Evolutionary conservation across 1,140 invertebrate species (phyloP).

Genomic region (Drosophila suzukii): DNA sequence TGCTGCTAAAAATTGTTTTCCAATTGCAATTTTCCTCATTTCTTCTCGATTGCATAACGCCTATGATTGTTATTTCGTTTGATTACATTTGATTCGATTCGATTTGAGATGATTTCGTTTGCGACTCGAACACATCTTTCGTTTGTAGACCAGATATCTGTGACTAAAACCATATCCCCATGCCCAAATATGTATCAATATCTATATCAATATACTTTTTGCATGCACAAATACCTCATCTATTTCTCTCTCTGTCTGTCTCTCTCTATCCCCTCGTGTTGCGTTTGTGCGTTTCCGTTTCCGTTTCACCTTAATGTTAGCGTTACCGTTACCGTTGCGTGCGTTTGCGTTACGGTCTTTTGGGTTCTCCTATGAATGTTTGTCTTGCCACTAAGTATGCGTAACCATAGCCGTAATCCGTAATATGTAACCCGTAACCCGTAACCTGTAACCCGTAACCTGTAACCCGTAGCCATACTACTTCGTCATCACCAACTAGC

Average conservation of each 20-base stretch:
- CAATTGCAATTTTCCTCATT: slow-evolving; percentile 53
- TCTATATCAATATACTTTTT: not conserved
- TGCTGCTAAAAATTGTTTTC: slow-evolving; percentile 47
- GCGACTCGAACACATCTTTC: slow-evolving; percentile 11
- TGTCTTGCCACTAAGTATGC: slow-evolving; percentile 41
- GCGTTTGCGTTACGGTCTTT: slow-evolving; percentile 44
- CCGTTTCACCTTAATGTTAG: slow-evolving; percentile 37
- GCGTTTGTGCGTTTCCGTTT: slow-evolving; percentile 22
- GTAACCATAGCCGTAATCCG: slow-evolving; percentile 31
- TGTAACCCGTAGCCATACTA: slow-evolving; percentile 20
- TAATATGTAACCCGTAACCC: slow-evolving; percentile 31
- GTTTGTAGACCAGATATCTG: slow-evolving; percentile 8
- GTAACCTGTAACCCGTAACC: slow-evolving; percentile 21
- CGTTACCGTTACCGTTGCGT: slow-evolving; percentile 36
- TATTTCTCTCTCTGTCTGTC: slow-evolving; percentile 13
- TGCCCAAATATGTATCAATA: not conserved
- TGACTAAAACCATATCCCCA: not conserved
- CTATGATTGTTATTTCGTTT: slow-evolving; percentile 47
- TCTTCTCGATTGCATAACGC: slow-evolving; percentile 46
- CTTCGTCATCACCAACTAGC: slow-evolving; percentile 38
- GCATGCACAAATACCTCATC: slow-evolving; percentile 9
- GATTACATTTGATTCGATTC: slow-evolving; percentile 40
- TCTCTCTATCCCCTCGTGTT: not conserved
- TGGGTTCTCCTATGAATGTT: slow-evolving; percentile 18
- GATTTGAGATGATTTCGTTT: slow-evolving; percentile 34